Conservation (phyloP, 1,140 invertebrate species). For the Trichomalopsis sarcophagae region DNA sequence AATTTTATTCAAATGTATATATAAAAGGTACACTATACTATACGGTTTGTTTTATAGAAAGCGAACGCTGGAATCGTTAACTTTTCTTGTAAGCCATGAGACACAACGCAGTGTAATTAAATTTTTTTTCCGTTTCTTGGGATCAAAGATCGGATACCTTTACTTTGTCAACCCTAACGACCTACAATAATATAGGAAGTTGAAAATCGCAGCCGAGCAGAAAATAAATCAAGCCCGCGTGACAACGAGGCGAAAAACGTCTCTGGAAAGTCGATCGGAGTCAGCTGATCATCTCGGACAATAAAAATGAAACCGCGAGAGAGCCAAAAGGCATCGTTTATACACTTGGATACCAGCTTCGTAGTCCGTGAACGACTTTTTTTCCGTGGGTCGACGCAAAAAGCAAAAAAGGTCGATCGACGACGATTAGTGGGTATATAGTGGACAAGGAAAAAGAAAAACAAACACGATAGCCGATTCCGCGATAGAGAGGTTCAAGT, state of each 20-base stretch:
- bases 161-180: no score
- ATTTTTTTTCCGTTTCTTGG: no score
- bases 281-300: not conserved
- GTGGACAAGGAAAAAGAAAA: not conserved
- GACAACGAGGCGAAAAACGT: not conserved
- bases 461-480: not conserved
- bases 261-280: not conserved
- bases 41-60: not conserved
- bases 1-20: not conserved
- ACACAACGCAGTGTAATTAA: no score
- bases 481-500: no score
- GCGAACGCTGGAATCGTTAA: not conserved
- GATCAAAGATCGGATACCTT: no score
- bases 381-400: not conserved
- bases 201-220: not conserved
- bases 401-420: slow-evolving; percentile 14
- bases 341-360: not conserved
- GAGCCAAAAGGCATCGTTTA: not conserved
- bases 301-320: not conserved
- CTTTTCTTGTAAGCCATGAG: no score
- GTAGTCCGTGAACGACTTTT: not conserved
- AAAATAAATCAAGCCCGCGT: not conserved
- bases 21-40: not conserved
- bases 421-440: not conserved
- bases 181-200: no score